A percentile compares a stretch with the other conserved stretches of the same genome.
phyloP scores from a whole-genome alignment of 2,888 invertebrate species.

The Arrhopalites spinosus region DNA sequence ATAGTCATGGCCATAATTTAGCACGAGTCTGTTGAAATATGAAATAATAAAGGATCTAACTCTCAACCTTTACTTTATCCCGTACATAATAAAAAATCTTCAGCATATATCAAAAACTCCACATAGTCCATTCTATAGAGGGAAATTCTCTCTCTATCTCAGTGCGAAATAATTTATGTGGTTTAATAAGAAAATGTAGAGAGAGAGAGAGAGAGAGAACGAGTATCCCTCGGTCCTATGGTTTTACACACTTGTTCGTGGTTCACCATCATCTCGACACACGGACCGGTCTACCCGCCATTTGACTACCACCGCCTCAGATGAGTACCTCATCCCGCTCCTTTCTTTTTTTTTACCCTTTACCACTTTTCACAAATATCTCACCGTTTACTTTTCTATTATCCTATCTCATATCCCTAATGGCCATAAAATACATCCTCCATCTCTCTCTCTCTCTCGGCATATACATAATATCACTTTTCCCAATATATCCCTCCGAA shows the following conservation, averaged over 20 bases:
- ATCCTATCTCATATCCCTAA: not conserved
- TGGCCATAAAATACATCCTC: not conserved
- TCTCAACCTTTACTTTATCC: not conserved
- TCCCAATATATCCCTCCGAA: too few species aligned
- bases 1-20: not conserved
- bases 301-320: not conserved
- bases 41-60: not conserved
- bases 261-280: not conserved
- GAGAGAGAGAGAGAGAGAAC: not conserved
- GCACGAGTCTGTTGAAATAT: not conserved
- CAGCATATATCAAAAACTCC: not conserved
- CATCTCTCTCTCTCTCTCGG: too few species aligned
- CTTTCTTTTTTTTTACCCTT: not conserved
- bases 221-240: not conserved
- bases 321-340: not conserved
- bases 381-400: not conserved
- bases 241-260: not conserved
- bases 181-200: constrained; percentile 11
- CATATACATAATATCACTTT: too few species aligned
- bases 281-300: not conserved
- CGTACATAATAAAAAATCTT: not conserved
- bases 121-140: not conserved
- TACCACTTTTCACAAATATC: not conserved
- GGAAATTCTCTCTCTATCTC: too few species aligned
- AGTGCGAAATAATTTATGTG: constrained; percentile 5